Base-by-base conservation (phyloP, 2,888 invertebrate genomes). In the Erebia palarica region DNA sequence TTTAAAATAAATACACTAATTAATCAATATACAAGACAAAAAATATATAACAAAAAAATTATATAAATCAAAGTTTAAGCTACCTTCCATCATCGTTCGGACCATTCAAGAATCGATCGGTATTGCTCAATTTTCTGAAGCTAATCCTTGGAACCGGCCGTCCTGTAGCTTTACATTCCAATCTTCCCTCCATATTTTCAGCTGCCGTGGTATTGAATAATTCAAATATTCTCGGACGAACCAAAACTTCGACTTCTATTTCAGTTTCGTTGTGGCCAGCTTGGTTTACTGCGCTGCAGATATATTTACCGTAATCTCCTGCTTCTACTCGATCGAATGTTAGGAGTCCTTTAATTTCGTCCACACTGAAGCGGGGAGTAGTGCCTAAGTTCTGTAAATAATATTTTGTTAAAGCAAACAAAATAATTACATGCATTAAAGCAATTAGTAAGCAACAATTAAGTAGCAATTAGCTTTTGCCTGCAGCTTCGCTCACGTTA, bases 161-260 rank as follows among this genome's bases (percentile, higher is more conserved):
- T 5, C 98, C 98, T 49, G 95, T 95, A 0, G 97, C 96, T 81
- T 96, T 96, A 83, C 98, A 98, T 42, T 95, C 94, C 21, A 98
- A 89, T 78, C 94, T 94, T 0, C 95, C 95, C 78, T 95, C 95
- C 58, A 94, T 93, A 60, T 92, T 94, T 59, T 95, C 94, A 0
- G 95, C 92, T 0, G 95, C 93, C 0, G 97, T 97, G 4, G 94
- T 93, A 84, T 98, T 98, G 65, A 94, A 89, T 68, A 97, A 94
- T 81, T 97, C 96, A 82, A 95, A 96, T 81, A 98, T 96, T 81
- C 95, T 96, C 0, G 98, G 98, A 78, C 96, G 96, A 0, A 97
- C 96, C 63, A 97, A 92, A 0, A 96, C 94, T 78, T 95, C 95
- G 21, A 97, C 94, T 82, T 95, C 95, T 21, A 96, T 95, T 75